Evolutionary conservation across 2,888 invertebrate species (phyloP).

Genomic region (Tineola bisselliella): DNA sequence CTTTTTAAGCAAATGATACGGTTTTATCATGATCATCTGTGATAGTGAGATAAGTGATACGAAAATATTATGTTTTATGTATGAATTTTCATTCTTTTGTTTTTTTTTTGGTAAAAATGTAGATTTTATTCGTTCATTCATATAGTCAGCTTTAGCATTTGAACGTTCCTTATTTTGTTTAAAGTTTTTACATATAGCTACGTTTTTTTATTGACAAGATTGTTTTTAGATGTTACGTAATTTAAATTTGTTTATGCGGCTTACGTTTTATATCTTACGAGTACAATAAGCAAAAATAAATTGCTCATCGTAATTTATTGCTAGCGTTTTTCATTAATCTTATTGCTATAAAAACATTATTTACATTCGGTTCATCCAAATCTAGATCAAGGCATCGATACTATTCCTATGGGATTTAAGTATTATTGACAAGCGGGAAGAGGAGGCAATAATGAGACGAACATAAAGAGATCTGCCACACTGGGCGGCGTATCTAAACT

Average conservation of each 20-base stretch:
- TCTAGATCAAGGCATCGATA: background rate
- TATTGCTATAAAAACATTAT: conserved; percentile 19
- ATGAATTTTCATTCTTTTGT: background rate
- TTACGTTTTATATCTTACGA: no score
- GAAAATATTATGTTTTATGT: background rate
- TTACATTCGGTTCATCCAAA: conserved; percentile 11
- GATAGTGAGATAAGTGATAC: conserved; percentile 3
- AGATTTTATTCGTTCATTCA: background rate
- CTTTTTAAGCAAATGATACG: conserved; percentile 67
- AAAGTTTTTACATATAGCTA: no score
- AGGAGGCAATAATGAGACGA: conserved; percentile 27
- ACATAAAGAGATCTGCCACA: conserved; percentile 57
- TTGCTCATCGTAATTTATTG: background rate
- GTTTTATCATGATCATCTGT: conserved; percentile 38
- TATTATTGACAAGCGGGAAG: conserved; percentile 5
- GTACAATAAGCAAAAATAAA: no score
- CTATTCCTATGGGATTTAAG: background rate
- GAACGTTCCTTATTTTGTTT: no score
- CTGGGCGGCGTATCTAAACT: conserved; percentile 47
- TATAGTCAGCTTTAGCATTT: no score
- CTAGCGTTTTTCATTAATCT: conserved; percentile 13
- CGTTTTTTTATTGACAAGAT: no score
- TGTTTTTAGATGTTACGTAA: no score
- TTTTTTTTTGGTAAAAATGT: no score
- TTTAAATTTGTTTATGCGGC: no score